Percentiles rank a stretch among this genome's conserved stretches.
Conservation (phyloP, 64 coral and sea anemone genomes). For the Actinia equina region DNA sequence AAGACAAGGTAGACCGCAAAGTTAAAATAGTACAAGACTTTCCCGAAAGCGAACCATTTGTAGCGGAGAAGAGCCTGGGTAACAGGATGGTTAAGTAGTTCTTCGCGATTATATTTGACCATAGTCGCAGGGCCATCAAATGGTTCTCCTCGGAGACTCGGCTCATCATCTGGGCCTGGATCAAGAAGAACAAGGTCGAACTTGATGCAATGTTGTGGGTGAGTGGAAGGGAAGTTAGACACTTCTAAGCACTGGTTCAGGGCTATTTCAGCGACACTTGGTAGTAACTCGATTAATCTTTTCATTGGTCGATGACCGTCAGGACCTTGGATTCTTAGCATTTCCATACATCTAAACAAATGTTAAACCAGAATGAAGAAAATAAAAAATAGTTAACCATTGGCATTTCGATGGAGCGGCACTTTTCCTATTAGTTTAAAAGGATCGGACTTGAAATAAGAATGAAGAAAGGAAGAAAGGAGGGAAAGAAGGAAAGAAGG, state of each 20-base stretch:
- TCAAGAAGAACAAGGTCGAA: conserved; percentile 50
- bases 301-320: conserved; percentile 58
- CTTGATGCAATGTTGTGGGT: conserved; percentile 55
- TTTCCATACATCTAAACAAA: conserved; percentile 66
- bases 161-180: conserved; percentile 25
- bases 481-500: not conserved
- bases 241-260: conserved; percentile 54
- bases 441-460: not conserved
- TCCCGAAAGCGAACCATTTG: conserved; percentile 71
- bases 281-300: conserved; percentile 68
- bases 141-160: not conserved
- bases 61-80: conserved; percentile 52
- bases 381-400: not conserved
- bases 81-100: conserved; percentile 63
- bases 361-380: not conserved
- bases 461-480: not conserved
- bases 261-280: conserved; percentile 64
- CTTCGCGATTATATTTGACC: conserved; percentile 57
- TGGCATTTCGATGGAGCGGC: not conserved
- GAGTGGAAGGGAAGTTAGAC: conserved; percentile 15
- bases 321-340: conserved; percentile 16
- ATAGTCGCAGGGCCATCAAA: conserved; percentile 59
- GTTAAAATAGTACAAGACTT: conserved; percentile 61
- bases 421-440: too few species aligned
- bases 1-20: conserved; percentile 42